These are phyloP conservation scores for Diachrysia chrysitis DNA, from an alignment of 2,888 invertebrate genomes.

Conservation along the genomic window DNA sequence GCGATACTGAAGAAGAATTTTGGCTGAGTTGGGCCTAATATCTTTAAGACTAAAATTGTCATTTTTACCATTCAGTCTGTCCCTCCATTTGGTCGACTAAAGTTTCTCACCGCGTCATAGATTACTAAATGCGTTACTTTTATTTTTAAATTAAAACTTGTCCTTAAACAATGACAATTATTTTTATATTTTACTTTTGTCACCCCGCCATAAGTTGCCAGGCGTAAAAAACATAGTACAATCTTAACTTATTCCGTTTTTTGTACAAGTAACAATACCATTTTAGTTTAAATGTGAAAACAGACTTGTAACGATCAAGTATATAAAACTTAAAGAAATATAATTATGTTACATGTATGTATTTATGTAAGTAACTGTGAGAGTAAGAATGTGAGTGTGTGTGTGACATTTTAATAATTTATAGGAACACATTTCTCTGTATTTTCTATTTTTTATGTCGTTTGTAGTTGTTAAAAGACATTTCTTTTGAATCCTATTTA, in stretches of 20 bases:
- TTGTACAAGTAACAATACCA: conserved; percentile 50
- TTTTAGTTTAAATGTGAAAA: conserved; percentile 40
- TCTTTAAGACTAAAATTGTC: not conserved
- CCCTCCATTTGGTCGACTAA: not conserved
- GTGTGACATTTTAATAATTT: conserved; percentile 42
- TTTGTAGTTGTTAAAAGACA: not conserved
- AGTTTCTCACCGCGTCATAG: no score
- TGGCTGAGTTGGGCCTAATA: not conserved
- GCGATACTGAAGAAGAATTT: not conserved
- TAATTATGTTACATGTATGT: conserved; percentile 55
- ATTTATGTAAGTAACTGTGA: conserved; percentile 56
- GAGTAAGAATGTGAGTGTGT: conserved; percentile 40
- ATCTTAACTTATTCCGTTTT: conserved; percentile 51
- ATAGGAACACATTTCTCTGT: conserved; percentile 37
- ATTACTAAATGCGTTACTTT: not conserved
- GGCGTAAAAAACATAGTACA: conserved; percentile 57
- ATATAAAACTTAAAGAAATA: conserved; percentile 40
- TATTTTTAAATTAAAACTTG: not conserved
- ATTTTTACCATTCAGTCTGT: not conserved
- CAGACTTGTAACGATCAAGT: conserved; percentile 54
- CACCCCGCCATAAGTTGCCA: conserved; percentile 9
- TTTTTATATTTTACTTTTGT: conserved; percentile 25
- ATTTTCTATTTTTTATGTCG: conserved; percentile 3
- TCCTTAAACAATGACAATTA: conserved; percentile 32
- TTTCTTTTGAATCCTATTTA: not conserved